Conservation (phyloP, 2,797 vertebrate genomes). For the Melanotaenia parkinsoni region DNA sequence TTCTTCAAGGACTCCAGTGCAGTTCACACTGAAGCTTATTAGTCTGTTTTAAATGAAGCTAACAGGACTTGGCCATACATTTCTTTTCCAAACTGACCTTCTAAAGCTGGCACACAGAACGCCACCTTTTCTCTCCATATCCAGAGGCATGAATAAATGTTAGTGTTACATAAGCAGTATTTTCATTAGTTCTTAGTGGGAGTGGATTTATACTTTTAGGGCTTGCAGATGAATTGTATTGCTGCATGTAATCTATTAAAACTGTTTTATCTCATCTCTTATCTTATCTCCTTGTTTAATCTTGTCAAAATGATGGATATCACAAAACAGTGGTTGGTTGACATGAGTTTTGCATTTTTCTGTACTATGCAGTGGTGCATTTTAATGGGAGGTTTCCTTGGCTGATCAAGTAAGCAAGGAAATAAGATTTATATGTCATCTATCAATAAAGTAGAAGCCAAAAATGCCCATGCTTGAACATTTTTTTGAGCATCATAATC, state of each 20-base stretch:
- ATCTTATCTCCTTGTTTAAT: neutral
- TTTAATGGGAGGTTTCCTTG: too few species aligned
- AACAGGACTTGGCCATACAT: constrained; percentile 23
- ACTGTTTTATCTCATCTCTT: neutral
- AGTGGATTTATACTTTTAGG: neutral
- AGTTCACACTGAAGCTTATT: neutral
- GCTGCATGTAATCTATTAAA: too few species aligned
- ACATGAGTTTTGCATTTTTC: neutral
- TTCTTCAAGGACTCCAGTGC: neutral
- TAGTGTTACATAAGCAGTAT: constrained; percentile 39
- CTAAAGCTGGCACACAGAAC: constrained; percentile 8
- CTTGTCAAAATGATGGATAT: neutral
- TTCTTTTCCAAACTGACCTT: constrained; percentile 49
- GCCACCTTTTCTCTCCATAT: constrained; percentile 1
- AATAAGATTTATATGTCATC: too few species aligned
- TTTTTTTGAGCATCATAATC: too few species aligned
- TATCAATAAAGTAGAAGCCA: too few species aligned
- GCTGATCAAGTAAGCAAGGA: too few species aligned
- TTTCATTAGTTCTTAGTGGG: constrained; percentile 6
- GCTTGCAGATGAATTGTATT: neutral
- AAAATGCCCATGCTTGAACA: too few species aligned
- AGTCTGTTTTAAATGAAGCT: constrained; percentile 19
- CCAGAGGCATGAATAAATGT: constrained; percentile 52
- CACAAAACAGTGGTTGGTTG: neutral
- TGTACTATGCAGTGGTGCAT: too few species aligned